These are phyloP conservation scores for Bursaphelenchus okinawaensis DNA, from an alignment of 2,888 invertebrate genomes.

Conservation along the genomic window DNA sequence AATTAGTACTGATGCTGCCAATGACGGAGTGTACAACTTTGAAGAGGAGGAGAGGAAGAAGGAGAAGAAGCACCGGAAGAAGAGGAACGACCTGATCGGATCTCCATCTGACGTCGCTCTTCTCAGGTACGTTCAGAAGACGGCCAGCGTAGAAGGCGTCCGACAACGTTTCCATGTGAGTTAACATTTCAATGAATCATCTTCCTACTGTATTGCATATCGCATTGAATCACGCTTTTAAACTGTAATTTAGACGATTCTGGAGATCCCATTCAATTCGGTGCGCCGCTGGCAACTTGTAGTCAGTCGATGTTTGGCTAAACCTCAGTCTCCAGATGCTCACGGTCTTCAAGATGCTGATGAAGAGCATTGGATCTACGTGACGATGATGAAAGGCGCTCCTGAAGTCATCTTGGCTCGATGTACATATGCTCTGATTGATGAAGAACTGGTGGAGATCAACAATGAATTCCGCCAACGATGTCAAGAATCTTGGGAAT, in stretches of 20 bases:
- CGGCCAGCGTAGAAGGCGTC: conserved; percentile 50
- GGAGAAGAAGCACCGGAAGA: conserved; percentile 18
- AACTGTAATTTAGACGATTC: conserved; percentile 32
- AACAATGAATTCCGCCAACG: conserved; percentile 40
- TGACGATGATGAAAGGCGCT: conserved; percentile 55
- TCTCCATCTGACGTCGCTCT: conserved; percentile 51
- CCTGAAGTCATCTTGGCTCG: conserved; percentile 49
- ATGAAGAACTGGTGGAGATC: conserved; percentile 38
- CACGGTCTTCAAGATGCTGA: background rate
- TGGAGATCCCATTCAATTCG: conserved; percentile 56
- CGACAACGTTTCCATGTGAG: conserved; percentile 45
- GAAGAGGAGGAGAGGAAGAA: conserved; percentile 4
- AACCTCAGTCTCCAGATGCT: background rate
- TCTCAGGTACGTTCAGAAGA: conserved; percentile 49
- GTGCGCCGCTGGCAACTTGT: conserved; percentile 51
- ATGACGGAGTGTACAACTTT: background rate
- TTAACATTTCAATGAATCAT: background rate
- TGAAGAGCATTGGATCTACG: conserved; percentile 20
- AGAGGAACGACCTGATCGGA: conserved; percentile 43
- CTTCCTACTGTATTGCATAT: background rate
- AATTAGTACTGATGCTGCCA: conserved; percentile 3
- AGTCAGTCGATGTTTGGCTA: conserved; percentile 39
- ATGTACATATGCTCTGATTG: conserved; percentile 36
- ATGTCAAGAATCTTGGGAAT: conserved; percentile 53
- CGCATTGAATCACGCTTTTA: background rate